Evolutionary conservation across 1,140 invertebrate genomes (phyloP).

Genomic region (Lordiphosa clarofinis): DNA sequence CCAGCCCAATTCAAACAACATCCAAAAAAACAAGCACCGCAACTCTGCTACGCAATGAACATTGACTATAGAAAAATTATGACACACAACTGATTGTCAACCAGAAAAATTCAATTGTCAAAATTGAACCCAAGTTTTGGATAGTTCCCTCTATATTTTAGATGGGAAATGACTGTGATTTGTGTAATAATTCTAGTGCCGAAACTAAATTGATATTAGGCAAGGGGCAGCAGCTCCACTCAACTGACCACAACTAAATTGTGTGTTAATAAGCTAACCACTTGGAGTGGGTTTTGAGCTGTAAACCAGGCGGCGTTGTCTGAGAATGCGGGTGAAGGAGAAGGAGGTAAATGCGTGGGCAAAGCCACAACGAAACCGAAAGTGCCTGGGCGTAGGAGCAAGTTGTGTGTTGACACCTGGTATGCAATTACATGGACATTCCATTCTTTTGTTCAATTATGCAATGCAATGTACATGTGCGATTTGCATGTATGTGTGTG

Average conservation of each 20-base stretch:
- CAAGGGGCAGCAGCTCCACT: background rate
- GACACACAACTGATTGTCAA: too few species aligned
- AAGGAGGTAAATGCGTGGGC: slow-evolving; percentile 25
- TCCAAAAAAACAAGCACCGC: too few species aligned
- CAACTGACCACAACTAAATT: slow-evolving; percentile 35
- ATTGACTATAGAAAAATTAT: too few species aligned
- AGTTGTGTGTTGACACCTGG: slow-evolving; percentile 40
- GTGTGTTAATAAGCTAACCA: slow-evolving; percentile 31
- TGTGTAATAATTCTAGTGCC: too few species aligned
- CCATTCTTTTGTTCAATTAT: slow-evolving; percentile 48
- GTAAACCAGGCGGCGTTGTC: slow-evolving; percentile 27
- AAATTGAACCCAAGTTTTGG: too few species aligned
- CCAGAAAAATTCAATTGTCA: too few species aligned
- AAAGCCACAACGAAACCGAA: slow-evolving; percentile 17
- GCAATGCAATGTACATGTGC: slow-evolving; percentile 18
- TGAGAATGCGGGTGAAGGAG: slow-evolving; percentile 52
- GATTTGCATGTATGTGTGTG: too few species aligned
- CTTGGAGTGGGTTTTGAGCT: background rate
- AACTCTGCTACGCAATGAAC: too few species aligned
- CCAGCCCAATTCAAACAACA: too few species aligned
- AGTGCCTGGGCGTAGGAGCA: slow-evolving; percentile 3
- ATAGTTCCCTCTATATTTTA: too few species aligned
- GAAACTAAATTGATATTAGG: too few species aligned
- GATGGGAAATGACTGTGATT: too few species aligned
- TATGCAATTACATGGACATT: slow-evolving; percentile 52